Evolutionary conservation across 2,888 invertebrate genomes (phyloP).

Genomic region (Amblyteles armatorius): DNA sequence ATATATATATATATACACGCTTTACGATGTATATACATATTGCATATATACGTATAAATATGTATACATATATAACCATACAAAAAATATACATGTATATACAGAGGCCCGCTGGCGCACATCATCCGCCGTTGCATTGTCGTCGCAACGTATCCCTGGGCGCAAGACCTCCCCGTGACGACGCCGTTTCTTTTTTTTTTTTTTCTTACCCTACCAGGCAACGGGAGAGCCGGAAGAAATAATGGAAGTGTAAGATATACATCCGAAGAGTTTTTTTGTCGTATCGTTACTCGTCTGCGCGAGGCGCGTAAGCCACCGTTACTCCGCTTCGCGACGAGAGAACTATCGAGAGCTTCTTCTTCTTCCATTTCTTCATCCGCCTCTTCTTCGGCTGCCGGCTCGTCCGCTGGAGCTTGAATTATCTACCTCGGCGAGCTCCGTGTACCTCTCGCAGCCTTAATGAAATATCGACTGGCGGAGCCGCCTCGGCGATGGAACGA

Average conservation of each 20-base stretch:
- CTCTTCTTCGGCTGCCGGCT: background rate
- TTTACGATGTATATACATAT: background rate
- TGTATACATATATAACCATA: too few relatives aligned
- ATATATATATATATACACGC: background rate
- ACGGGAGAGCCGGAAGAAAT: slow-evolving; percentile 24
- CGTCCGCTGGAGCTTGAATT: slow-evolving; percentile 2
- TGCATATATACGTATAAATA: background rate
- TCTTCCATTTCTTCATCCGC: background rate
- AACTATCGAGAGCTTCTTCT: slow-evolving; percentile 36
- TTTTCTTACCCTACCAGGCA: slow-evolving; percentile 7
- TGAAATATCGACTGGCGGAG: slow-evolving; percentile 61
- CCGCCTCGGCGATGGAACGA: background rate
- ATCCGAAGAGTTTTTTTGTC: slow-evolving; percentile 49
- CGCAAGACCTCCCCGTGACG: slow-evolving; percentile 3
- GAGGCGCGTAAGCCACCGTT: slow-evolving; percentile 26
- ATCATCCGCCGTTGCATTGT: slow-evolving; percentile 43
- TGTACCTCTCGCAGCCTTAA: slow-evolving; percentile 40
- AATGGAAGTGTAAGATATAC: slow-evolving; percentile 46
- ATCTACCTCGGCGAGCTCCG: slow-evolving; percentile 2
- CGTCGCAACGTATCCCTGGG: slow-evolving; percentile 26
- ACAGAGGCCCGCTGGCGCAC: background rate
- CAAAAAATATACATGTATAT: slow-evolving; percentile 30
- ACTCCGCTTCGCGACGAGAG: slow-evolving; percentile 45
- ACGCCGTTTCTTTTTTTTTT: background rate
- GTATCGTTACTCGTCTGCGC: background rate